Conservation (phyloP, 1,140 invertebrate genomes). For the Lepidurus apus region DNA sequence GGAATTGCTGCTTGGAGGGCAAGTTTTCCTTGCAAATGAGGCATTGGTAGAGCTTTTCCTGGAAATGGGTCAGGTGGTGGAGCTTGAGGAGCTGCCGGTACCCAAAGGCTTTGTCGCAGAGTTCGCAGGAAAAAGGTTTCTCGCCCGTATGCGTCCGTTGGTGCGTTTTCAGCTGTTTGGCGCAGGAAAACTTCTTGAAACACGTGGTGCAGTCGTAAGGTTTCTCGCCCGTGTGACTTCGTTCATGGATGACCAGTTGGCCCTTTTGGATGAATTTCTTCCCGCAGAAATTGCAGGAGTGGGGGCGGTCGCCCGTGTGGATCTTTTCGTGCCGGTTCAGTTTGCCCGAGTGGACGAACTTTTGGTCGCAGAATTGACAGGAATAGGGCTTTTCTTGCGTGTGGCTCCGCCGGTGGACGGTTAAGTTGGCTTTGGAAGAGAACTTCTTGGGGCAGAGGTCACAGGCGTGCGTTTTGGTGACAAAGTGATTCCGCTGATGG, state of each 20-base stretch:
- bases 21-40: conserved; percentile 72
- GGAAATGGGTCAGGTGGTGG: conserved; percentile 56
- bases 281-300: conserved; percentile 23
- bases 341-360: background rate
- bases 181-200: conserved; percentile 91
- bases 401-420: conserved; percentile 19
- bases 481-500: conserved; percentile 19
- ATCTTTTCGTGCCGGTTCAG: background rate
- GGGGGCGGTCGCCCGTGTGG: background rate
- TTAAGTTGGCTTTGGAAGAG: background rate
- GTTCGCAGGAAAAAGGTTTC: conserved; percentile 74
- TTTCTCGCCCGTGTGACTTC: conserved; percentile 69
- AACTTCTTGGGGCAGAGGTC: conserved; percentile 4
- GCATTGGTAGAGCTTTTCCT: conserved; percentile 80
- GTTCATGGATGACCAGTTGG: conserved; percentile 59
- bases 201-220: conserved; percentile 77
- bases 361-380: conserved; percentile 17
- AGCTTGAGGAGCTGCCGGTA: conserved; percentile 63
- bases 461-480: conserved; percentile 23
- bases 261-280: conserved; percentile 46
- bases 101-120: conserved; percentile 59
- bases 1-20: background rate
- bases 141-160: conserved; percentile 93
- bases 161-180: conserved; percentile 93
- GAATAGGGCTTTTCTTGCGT: conserved; percentile 25